Percentiles rank a stretch among this genome's conserved stretches.
Evolutionary conservation across 2,888 invertebrate species (phyloP).

Genomic region (Stramonita haemastoma): DNA sequence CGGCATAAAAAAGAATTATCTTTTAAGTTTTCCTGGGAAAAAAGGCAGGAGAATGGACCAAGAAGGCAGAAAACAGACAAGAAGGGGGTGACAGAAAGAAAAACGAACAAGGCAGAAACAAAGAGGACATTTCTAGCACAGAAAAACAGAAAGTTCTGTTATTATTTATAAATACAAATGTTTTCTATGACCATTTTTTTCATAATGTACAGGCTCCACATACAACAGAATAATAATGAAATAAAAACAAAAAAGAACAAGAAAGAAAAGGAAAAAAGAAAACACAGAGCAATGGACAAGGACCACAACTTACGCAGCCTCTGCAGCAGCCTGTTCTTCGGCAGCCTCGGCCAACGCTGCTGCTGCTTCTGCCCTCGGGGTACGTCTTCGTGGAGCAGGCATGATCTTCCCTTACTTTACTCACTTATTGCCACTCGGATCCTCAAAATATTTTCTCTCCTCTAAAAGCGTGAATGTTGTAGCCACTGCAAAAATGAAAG

Average conservation of each 20-base stretch:
- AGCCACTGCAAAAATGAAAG: no score
- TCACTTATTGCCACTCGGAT: not conserved
- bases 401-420: slow-evolving; percentile 25
- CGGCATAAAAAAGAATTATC: no score
- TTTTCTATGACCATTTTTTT: no score
- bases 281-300: slow-evolving; percentile 43
- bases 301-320: not conserved
- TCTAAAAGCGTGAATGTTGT: no score
- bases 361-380: slow-evolving; percentile 34
- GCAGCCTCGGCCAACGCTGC: slow-evolving; percentile 34
- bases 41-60: no score
- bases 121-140: no score
- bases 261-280: not conserved
- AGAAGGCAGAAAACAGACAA: no score
- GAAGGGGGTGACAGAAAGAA: no score
- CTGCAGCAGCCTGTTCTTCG: slow-evolving; percentile 26
- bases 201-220: not conserved
- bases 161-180: not conserved
- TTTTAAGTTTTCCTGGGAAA: no score
- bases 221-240: not conserved
- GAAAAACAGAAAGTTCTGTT: not conserved
- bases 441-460: no score
- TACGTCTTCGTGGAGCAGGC: slow-evolving; percentile 40
- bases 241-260: not conserved
- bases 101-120: no score